Conservation (phyloP, 2,113 vertebrate genomes). For the Burhinus oedicnemus region DNA sequence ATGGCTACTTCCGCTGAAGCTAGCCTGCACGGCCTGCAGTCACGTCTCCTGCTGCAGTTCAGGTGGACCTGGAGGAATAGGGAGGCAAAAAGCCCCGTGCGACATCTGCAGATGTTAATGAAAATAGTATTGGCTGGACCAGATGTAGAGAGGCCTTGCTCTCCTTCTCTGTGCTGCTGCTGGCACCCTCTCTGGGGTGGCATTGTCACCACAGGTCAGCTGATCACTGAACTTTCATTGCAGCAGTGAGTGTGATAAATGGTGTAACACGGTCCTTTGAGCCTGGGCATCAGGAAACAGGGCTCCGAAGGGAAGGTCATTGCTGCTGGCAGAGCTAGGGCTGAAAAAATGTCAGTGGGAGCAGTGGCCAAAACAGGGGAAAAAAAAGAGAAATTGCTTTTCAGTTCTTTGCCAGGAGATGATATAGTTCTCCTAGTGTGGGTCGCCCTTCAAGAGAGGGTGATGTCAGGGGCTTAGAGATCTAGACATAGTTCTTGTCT, state of each 20-base stretch:
- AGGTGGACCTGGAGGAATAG: neutral
- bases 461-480: neutral
- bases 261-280: accelerated
- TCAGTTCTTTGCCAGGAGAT: neutral
- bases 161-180: neutral
- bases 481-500: neutral
- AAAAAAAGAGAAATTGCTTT: neutral
- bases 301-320: neutral
- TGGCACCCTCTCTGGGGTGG: neutral
- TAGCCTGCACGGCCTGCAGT: accelerated
- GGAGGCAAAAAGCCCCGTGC: neutral
- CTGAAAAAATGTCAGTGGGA: neutral
- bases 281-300: neutral
- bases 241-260: accelerated
- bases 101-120: neutral
- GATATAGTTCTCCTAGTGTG: neutral
- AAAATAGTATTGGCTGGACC: neutral
- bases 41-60: accelerated
- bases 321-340: neutral
- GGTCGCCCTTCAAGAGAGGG: neutral
- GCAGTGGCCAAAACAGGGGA: neutral
- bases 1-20: accelerated
- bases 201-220: neutral
- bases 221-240: neutral
- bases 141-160: neutral